Evolutionary conservation across 2,888 invertebrate genomes (phyloP), one percentile per base, ranked within the genome.

Genomic region (Ennomos erosarius): DNA sequence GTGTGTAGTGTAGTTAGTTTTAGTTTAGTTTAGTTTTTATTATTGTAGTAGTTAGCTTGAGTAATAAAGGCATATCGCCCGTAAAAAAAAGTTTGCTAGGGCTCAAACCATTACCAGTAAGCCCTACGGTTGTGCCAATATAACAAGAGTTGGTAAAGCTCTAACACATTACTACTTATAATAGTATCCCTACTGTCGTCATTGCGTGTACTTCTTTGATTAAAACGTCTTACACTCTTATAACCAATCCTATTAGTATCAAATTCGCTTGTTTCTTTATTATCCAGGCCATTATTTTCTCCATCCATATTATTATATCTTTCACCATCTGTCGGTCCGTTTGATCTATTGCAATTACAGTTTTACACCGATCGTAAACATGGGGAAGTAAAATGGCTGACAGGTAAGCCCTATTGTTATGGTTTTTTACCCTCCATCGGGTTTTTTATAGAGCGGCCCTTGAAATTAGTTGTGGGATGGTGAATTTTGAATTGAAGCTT

Each of bases 261-360:
- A 64, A 52, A 44, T 45, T 64, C 42, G 51, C 12, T 45, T 55
- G 44, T 40, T 42, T 43, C 49, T 51, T 62, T 13, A 47, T 57
- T 62, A 46, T 68, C 62, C 60, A 51, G 48, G 62, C 48, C 40
- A 60, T 57, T 65, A 66, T 66, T 69, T 66, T 50, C 57, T 63
- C 69, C 59, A 64, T 68, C 64, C 69, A 65, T 71, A 74, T 72
- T 74, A 74, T 72, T 74, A 75, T 75, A 75, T 75, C 67, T 73
- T 74, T 65, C 65, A 57, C 73, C 73, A 78, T 76, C 73, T 69
- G 82, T 75, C 87, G 88, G 87, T 65, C 49, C 79, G 80, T 87
- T 88, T 89, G 89, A 90, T 88, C 85, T 81, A 78, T 76, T 81
- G 84, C 89, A 90, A 90, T 90, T 89, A 89, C 85, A 79, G 81